phyloP scores from a whole-genome alignment of 2,888 invertebrate genomes.

The Lithophane socia region DNA sequence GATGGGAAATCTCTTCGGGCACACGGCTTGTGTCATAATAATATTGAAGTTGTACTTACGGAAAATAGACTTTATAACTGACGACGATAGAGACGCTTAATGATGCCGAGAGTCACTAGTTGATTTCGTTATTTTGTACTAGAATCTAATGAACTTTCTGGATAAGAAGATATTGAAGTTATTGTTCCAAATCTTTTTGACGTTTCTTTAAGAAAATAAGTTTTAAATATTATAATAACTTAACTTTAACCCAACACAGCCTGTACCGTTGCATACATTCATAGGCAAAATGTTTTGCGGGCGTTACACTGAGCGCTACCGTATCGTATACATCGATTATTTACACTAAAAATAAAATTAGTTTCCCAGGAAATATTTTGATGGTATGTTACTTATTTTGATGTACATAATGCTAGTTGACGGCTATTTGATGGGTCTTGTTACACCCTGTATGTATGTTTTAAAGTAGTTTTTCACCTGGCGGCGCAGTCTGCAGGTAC shows the following conservation, averaged over 20 bases:
- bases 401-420: neutral
- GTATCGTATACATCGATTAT: neutral
- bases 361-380: neutral
- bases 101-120: too few relatives aligned
- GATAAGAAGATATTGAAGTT: neutral
- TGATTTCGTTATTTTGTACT: neutral
- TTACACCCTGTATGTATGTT: neutral
- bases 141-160: neutral
- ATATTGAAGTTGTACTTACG: too few relatives aligned
- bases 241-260: neutral
- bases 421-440: neutral
- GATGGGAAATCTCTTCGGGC: too few relatives aligned
- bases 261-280: neutral
- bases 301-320: neutral
- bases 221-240: neutral
- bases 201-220: neutral
- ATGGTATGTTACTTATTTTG: neutral
- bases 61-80: too few relatives aligned
- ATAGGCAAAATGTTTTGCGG: neutral
- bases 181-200: neutral
- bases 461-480: conserved; percentile 68
- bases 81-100: too few relatives aligned
- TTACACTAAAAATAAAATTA: neutral
- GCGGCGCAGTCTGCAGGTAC: conserved; percentile 97
- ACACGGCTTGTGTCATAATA: too few relatives aligned